These are phyloP conservation scores for Drosophila pseudoobscura DNA, from an alignment of 1,140 invertebrate genomes.

Conservation along the genomic window DNA sequence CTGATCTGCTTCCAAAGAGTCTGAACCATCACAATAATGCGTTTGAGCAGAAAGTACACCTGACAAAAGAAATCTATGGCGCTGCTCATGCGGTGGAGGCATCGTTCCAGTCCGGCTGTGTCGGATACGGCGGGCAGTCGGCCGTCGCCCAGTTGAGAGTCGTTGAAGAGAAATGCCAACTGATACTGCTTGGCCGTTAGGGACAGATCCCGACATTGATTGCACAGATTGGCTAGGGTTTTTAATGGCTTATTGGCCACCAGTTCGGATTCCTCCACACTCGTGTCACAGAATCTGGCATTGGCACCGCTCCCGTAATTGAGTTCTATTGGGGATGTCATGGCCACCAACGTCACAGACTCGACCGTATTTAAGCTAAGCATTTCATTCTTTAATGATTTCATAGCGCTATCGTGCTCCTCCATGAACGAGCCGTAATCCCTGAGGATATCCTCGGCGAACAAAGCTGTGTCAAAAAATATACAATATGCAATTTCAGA, in stretches of 20 bases:
- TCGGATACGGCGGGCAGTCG: not conserved
- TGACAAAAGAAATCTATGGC: slow-evolving; percentile 74
- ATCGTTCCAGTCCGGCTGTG: slow-evolving; percentile 23
- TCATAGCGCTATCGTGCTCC: slow-evolving; percentile 56
- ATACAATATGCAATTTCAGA: not conserved
- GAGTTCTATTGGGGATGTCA: slow-evolving; percentile 52
- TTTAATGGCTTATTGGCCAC: slow-evolving; percentile 92
- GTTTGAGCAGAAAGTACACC: slow-evolving; percentile 69
- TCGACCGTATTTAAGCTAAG: not conserved
- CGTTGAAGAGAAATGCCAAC: slow-evolving; percentile 38
- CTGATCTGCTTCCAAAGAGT: slow-evolving; percentile 69
- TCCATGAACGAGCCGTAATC: slow-evolving; percentile 72
- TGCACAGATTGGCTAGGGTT: slow-evolving; percentile 90
- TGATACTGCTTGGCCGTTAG: slow-evolving; percentile 86
- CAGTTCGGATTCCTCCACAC: slow-evolving; percentile 91
- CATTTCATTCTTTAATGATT: slow-evolving; percentile 42
- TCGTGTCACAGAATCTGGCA: slow-evolving; percentile 12
- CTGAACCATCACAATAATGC: slow-evolving; percentile 54
- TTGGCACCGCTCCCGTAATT: slow-evolving; percentile 18
- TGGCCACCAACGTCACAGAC: slow-evolving; percentile 4
- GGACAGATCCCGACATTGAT: slow-evolving; percentile 89
- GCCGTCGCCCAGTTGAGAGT: slow-evolving; percentile 24
- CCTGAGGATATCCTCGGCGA: slow-evolving; percentile 74
- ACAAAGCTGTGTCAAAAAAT: slow-evolving; percentile 48
- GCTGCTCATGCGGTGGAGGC: slow-evolving; percentile 61